Evolutionary conservation across 1,140 invertebrate species (phyloP), one percentile per base, ranked within the genome.

Genomic region (Anastrepha ludens): DNA sequence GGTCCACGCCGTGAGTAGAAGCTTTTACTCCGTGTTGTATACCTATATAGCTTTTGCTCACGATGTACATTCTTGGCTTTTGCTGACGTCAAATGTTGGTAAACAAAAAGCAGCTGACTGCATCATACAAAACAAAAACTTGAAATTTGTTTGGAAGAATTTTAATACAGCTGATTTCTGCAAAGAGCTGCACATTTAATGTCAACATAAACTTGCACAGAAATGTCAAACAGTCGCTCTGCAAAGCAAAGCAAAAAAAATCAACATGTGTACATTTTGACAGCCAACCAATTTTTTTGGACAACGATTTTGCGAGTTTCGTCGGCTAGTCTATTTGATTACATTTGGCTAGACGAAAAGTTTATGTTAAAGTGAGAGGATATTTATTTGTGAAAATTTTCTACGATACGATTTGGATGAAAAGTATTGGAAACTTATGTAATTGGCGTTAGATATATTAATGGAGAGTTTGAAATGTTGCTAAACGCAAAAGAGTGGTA

Each of bases 111-210:
- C 74, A 81, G 74, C 74, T 81, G 74, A 55, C 17, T 44, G 13
- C 3, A 44, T 55, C 39, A 47, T 29, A 41, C 8, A 81, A 55
- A 55, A 81, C 15, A 81, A 81, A 2, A 81, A 81, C 74, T 17
- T 7, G 6, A 81, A 20, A n/a, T 29, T 11, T n/a, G 20, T 29
- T n/a, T 20, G n/a, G 41, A 50, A 15, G 15, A 74, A 74, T 44
- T 50, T 15, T 29, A 44, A 74, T 41, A 67, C 74, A 81, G 74
- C 74, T 81, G 74, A 81, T 81, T 81, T 81, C 74, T 81, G 74
- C 47, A 81, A 81, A n/a, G 44, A 2, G 2, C 15, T 47, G 39
- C 3, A 9, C 20, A 67, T 11, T 3, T 67, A 9, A 67, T 29
- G 29, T 20, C 29, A 74, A 2, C 67, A 74, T 4, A 74, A 17